Percentiles rank a stretch among this genome's conserved stretches.
These are phyloP conservation scores for Lasiurus cinereus DNA, from an alignment of 2,113 vertebrate genomes.

Conservation along the genomic window DNA sequence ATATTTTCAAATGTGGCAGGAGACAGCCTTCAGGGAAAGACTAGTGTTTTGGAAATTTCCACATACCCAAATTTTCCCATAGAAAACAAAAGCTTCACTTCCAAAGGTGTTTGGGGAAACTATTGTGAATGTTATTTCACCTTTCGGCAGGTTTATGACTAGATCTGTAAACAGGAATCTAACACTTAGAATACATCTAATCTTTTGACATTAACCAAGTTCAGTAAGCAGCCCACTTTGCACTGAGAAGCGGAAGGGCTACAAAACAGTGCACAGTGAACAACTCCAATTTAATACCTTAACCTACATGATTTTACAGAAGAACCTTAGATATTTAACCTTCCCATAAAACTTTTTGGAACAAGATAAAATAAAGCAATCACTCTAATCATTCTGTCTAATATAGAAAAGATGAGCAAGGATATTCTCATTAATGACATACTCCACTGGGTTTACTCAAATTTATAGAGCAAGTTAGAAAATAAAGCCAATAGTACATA, in stretches of 20 bases:
- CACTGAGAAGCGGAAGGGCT: background rate
- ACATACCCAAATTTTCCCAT: background rate
- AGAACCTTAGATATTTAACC: constrained; percentile 3
- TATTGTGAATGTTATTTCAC: background rate
- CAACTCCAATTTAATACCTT: background rate
- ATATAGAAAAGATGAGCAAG: background rate
- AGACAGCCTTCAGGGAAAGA: background rate
- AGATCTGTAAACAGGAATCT: constrained; percentile 44
- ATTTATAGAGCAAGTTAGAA: constrained; percentile 41
- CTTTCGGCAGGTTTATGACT: background rate
- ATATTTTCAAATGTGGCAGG: background rate
- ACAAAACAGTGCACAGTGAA: background rate
- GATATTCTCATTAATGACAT: background rate
- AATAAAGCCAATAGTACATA: constrained; percentile 29
- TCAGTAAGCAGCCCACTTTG: background rate
- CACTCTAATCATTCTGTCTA: background rate
- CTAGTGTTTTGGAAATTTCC: background rate
- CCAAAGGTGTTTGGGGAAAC: background rate
- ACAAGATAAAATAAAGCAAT: constrained; percentile 17
- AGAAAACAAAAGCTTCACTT: background rate
- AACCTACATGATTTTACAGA: constrained; percentile 33
- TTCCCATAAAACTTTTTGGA: constrained; percentile 1
- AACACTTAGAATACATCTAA: background rate
- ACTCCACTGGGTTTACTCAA: background rate
- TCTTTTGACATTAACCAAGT: constrained; percentile 26